A percentile compares a stretch with the other conserved stretches of the same genome.
Conservation (phyloP, 2,797 vertebrate species). For the Sebastes diaconus region DNA sequence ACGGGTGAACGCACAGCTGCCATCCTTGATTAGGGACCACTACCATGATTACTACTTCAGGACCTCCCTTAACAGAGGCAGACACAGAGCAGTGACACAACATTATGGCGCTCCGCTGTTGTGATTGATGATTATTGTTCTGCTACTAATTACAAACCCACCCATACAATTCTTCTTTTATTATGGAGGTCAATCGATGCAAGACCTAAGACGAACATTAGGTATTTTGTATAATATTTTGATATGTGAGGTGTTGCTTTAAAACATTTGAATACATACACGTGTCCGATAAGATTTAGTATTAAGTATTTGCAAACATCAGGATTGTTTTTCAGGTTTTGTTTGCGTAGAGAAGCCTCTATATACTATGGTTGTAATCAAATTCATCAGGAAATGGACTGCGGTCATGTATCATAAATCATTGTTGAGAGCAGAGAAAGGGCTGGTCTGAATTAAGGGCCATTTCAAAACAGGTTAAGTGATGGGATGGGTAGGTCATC, state of each 20-base stretch:
- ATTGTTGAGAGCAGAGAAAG: conserved; percentile 57
- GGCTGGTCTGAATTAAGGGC: conserved; percentile 58
- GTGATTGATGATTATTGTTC: conserved; percentile 68
- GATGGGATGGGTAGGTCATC: conserved; percentile 69
- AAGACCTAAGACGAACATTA: background rate
- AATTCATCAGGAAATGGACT: conserved; percentile 69
- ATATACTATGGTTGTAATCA: conserved; percentile 48
- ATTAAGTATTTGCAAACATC: background rate
- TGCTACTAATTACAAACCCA: conserved; percentile 43
- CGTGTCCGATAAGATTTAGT: background rate
- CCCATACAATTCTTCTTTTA: background rate
- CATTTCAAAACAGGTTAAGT: conserved; percentile 72
- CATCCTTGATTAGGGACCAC: conserved; percentile 77
- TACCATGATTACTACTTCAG: conserved; percentile 72
- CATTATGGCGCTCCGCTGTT: conserved; percentile 34
- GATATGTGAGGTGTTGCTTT: background rate
- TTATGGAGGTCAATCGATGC: background rate
- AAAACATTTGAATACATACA: background rate
- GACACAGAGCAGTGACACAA: conserved; percentile 40
- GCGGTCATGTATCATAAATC: conserved; percentile 74
- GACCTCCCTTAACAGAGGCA: conserved; percentile 42
- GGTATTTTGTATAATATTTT: background rate
- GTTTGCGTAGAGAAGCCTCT: conserved; percentile 8
- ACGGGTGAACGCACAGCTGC: conserved; percentile 72
- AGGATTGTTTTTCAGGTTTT: background rate